Percentiles rank a stretch among this genome's conserved stretches.
phyloP scores from a whole-genome alignment of 92 coral and sea anemone species.

The Zoanthus sociatus region DNA sequence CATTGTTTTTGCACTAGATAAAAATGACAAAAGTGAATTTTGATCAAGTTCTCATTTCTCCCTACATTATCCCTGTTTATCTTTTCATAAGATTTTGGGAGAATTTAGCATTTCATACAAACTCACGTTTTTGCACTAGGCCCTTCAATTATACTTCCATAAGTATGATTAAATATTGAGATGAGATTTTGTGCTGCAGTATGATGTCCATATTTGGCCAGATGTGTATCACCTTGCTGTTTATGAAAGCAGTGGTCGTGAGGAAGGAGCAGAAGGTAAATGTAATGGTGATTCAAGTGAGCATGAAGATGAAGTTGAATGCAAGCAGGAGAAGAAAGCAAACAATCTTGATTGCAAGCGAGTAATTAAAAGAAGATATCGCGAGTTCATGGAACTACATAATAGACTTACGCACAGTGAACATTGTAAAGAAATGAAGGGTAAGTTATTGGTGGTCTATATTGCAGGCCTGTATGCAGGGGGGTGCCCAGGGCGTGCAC shows the following conservation, averaged over 20 bases:
- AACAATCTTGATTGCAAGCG: constrained; percentile 62
- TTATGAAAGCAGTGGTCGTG: constrained; percentile 48
- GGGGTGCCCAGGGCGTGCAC: no score
- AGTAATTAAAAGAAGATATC: constrained; percentile 80
- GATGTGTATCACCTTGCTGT: constrained; percentile 66
- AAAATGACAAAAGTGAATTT: no score
- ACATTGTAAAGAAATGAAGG: constrained; percentile 78
- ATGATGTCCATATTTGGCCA: constrained; percentile 87
- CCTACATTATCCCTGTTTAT: no score
- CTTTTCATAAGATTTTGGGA: no score
- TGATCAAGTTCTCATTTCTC: no score
- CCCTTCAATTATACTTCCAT: neutral
- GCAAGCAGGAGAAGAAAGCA: neutral
- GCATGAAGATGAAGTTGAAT: neutral
- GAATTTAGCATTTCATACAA: no score
- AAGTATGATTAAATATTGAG: neutral
- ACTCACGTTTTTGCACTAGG: no score
- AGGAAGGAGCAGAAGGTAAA: constrained; percentile 13
- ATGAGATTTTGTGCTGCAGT: constrained; percentile 50
- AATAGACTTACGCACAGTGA: constrained; percentile 79
- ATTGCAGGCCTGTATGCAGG: no score
- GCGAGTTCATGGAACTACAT: constrained; percentile 98
- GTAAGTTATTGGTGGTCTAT: constrained; percentile 32
- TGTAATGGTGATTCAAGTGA: constrained; percentile 26
- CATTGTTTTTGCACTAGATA: no score